Evolutionary conservation across 2,888 invertebrate genomes (phyloP), one percentile per base, ranked within the genome.

Genomic region (Drosophila nigricruria): DNA sequence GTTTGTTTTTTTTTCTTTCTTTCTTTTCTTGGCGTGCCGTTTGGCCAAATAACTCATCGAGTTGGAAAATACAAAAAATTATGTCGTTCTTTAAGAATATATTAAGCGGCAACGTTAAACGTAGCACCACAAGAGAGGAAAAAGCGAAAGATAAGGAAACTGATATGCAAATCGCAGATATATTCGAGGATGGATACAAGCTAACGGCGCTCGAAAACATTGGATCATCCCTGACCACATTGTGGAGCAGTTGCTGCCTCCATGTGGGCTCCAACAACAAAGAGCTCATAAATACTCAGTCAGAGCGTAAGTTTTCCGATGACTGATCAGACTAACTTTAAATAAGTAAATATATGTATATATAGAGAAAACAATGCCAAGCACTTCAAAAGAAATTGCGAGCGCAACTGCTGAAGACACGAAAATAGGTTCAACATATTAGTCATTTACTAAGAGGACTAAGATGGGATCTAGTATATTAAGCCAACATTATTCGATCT

Each of bases 151-250:
- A 66, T 2, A 32, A 32, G 2, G 73, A 73, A 9, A 14, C 10
- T 5, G 73, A 62, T 16, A 50, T 54, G 45, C 38, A 43, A 30
- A 5, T 14, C n/a, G 38, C 32, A 20, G 78, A 75, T 43, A 27
- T 75, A n/a, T 73, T 78, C 16, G 61, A 78, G 14, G 50, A 38
- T 18, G 78, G 56, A 16, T 30, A 75, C 27, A 50, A 45, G 10
- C 43, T 78, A 50, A 38, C 67, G 2, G 62, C 68, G 1, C 74
- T 67, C n/a, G 78, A 78, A 2, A 78, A 75, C 27, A 62, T 47
- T 43, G 75, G 68, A 27, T 62, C 78, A 14, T 78, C 74, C 3
- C 42, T 78, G 20, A 75, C 74, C 10, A 78, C 75, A 9, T 25
- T 75, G 5, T 78, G 78, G 78, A 73, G 78, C 25, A 49, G 53